phyloP scores from a whole-genome alignment of 2,888 invertebrate species.

The Tipula unca region DNA sequence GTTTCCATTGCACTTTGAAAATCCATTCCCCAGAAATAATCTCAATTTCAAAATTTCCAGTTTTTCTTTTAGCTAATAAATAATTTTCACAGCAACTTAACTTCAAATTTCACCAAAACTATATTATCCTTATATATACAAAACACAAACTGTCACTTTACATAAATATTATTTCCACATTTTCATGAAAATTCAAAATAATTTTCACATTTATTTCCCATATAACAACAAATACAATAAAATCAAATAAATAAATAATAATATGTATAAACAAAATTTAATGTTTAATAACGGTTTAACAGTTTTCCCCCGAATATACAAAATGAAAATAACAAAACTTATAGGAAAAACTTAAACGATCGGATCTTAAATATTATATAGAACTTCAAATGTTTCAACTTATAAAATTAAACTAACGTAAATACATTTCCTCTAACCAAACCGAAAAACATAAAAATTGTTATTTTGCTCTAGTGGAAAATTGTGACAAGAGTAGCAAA shows the following conservation, averaged over 20 bases:
- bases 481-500: not conserved
- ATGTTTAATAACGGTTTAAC: not conserved
- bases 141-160: not conserved
- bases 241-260: not conserved
- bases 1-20: conserved; percentile 98
- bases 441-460: not conserved
- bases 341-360: not conserved
- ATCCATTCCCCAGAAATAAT: conserved; percentile 57
- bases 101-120: not conserved
- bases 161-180: not conserved
- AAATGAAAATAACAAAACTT: not conserved
- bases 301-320: not conserved
- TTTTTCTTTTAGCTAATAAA: not conserved
- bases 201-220: not conserved
- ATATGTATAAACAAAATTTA: not conserved
- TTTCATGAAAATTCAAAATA: not conserved
- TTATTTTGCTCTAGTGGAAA: not conserved
- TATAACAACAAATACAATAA: not conserved
- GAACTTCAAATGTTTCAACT: not conserved
- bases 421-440: not conserved
- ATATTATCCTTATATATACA: not conserved
- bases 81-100: not conserved
- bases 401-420: not conserved
- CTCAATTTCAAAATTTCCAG: not conserved
- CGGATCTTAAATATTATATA: not conserved